phyloP scores from a whole-genome alignment of 2,888 invertebrate genomes.

The Zhengitettix transpicula region DNA sequence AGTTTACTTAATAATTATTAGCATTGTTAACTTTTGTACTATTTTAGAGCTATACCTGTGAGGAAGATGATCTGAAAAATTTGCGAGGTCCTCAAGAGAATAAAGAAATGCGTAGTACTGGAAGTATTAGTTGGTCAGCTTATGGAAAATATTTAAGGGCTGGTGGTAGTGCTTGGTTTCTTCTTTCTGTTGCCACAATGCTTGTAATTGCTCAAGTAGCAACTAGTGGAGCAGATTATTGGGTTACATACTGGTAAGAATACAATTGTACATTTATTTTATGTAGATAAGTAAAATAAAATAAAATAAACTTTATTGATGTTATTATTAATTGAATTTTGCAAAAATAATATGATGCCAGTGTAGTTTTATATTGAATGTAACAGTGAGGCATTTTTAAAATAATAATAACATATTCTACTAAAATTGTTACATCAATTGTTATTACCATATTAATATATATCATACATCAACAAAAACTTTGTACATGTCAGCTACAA shows the following conservation, averaged over 20 bases:
- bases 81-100: slow-evolving; percentile 1
- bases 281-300: background rate
- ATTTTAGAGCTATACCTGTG: background rate
- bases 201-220: slow-evolving; percentile 42
- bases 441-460: too few species aligned
- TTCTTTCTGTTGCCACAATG: slow-evolving; percentile 39
- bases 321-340: too few species aligned
- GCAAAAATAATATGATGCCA: too few species aligned
- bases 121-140: slow-evolving; percentile 19
- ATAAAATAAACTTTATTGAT: background rate
- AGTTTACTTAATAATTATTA: too few species aligned
- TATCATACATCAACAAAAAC: too few species aligned
- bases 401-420: too few species aligned
- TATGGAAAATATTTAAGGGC: slow-evolving; percentile 55
- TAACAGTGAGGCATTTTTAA: too few species aligned
- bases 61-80: slow-evolving; percentile 25
- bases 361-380: too few species aligned
- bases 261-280: background rate
- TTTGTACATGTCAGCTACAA: background rate
- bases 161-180: slow-evolving; percentile 46
- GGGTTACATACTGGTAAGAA: slow-evolving; percentile 58
- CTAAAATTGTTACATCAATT: too few species aligned
- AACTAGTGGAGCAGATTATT: slow-evolving; percentile 57
- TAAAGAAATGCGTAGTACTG: slow-evolving; percentile 7
- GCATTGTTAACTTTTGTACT: background rate